These are phyloP conservation scores for Dascyllus trimaculatus DNA, from an alignment of 2,113 vertebrate species.

Conservation along the genomic window DNA sequence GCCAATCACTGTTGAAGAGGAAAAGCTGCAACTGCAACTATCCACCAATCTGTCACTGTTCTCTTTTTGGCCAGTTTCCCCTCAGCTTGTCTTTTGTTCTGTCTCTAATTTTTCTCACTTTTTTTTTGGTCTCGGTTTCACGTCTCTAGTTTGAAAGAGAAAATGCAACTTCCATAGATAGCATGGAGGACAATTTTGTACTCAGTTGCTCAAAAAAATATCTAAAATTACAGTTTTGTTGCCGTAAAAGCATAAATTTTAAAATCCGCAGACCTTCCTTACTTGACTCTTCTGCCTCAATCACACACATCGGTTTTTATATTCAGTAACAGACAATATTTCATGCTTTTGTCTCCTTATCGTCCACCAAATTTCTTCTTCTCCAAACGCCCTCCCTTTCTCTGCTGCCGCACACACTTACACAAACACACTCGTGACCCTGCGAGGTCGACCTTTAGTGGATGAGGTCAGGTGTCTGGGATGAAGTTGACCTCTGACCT, in stretches of 20 bases:
- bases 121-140: not conserved
- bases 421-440: constrained; percentile 21
- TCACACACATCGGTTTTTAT: constrained; percentile 10
- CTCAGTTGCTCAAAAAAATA: not conserved
- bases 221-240: not conserved
- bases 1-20: constrained; percentile 4
- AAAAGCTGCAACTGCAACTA: constrained; percentile 23
- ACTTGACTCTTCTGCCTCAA: not conserved
- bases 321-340: constrained; percentile 11
- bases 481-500: constrained; percentile 83
- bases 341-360: constrained; percentile 17
- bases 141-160: not conserved
- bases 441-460: constrained; percentile 70
- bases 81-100: constrained; percentile 2
- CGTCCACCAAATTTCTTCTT: constrained; percentile 29
- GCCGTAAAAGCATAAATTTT: not conserved
- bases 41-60: constrained; percentile 19
- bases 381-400: not conserved
- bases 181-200: not conserved
- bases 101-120: not conserved
- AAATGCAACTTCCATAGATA: not conserved
- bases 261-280: not conserved
- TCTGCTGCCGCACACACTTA: constrained; percentile 2
- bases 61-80: not conserved
- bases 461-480: constrained; percentile 84